Base-by-base conservation (phyloP, 2,888 invertebrate species). In the Drosophila emarginata region DNA sequence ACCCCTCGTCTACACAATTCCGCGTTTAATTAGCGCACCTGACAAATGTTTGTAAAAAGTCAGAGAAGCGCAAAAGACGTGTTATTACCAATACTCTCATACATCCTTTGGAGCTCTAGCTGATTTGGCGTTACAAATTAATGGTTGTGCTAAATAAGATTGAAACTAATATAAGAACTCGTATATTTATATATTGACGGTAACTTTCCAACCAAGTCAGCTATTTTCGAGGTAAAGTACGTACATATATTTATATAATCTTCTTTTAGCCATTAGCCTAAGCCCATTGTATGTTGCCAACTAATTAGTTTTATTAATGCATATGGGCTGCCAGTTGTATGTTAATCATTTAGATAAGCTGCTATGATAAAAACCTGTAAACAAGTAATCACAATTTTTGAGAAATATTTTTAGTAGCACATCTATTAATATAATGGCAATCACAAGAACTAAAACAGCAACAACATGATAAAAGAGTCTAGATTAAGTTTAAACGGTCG, bases 281-380 rank as follows among this genome's bases (percentile, higher is more conserved):
- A 28, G 28, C 32, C 32, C 9, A 1, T 32, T 69, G 39, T 51
- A 23, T 69, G 74, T 74, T 70, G 72, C 61, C 67, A 68, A 64
- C 73, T 62, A 84, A 81, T 74, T 72, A 68, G 62, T 81, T 81
- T 72, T 87, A 87, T 84, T 81, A 72, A 81, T 76, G 80, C 85
- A 70, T 84, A 74, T 68, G 60, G 77, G 45, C 87, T 87, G 85
- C 74, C 68, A 57, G 66, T 68, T 68, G 45, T 45, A 45, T 45
- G 45, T 45, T 45, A 45, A 45, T 45, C 12, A 21, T 4, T 64
- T 50, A 71, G 87, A 76, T 81, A 81, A 81, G 77, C 58, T 21
- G 15, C 12, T n/a, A 65, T 68, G 63, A 72, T 79, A 66, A 68
- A 68, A 59, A 67, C 66, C 14, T 57, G 40, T 67, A 80, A 80